Conservation (phyloP, 2,797 vertebrate genomes). For the Notoglanidium macrostoma region DNA sequence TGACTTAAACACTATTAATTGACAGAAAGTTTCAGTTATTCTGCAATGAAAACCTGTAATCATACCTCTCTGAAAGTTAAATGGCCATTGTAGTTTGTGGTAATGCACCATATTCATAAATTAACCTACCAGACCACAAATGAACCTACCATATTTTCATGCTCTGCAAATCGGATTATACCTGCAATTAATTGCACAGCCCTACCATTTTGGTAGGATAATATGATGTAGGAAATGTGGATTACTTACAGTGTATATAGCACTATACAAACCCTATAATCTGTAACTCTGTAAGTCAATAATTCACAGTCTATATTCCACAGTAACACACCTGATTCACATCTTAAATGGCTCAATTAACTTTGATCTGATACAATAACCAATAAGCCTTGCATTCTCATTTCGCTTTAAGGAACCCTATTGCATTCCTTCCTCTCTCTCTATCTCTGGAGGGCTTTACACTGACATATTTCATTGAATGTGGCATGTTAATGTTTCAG, state of each 20-base stretch:
- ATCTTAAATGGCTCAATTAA: background rate
- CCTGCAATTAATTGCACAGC: background rate
- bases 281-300: background rate
- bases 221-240: background rate
- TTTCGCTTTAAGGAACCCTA: background rate
- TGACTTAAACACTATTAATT: background rate
- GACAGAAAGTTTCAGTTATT: background rate
- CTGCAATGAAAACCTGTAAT: background rate
- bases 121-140: background rate
- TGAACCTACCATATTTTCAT: background rate
- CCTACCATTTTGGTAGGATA: background rate
- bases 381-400: constrained; percentile 3
- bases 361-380: background rate
- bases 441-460: background rate
- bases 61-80: background rate
- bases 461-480: constrained; percentile 15
- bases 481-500: constrained; percentile 1
- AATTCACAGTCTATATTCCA: background rate
- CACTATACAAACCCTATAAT: background rate
- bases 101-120: background rate
- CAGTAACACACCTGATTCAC: background rate
- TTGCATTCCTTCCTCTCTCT: constrained; percentile 5
- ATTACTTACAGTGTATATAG: background rate
- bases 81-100: background rate
- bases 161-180: background rate